A percentile compares a stretch with the other conserved stretches of the same genome.
Evolutionary conservation across 2,888 invertebrate species (phyloP).

Genomic region (Netelia fuscicornis): DNA sequence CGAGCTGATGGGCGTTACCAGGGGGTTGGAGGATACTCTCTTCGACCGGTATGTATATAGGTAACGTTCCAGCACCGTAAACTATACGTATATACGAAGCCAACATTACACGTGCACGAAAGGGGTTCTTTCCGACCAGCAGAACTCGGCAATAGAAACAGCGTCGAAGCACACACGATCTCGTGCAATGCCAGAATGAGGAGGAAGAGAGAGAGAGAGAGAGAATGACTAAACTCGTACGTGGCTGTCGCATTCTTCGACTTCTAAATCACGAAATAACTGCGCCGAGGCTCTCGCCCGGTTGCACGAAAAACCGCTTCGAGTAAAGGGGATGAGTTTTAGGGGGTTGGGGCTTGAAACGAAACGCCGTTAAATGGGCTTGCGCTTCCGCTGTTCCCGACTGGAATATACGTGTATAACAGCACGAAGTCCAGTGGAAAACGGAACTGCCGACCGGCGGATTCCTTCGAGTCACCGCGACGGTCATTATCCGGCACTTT

Average conservation of each 20-base stretch:
- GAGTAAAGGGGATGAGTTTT: constrained; percentile 18
- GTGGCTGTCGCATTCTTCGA: constrained; percentile 68
- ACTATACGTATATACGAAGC: constrained; percentile 15
- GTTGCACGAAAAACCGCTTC: constrained; percentile 9
- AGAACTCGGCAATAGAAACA: constrained; percentile 34
- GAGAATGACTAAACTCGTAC: constrained; percentile 58
- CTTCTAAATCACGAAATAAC: constrained; percentile 74
- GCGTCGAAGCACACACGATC: constrained; percentile 24
- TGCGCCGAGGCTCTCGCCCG: constrained; percentile 41
- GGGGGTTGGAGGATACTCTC: constrained; percentile 43
- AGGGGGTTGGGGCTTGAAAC: constrained; percentile 36
- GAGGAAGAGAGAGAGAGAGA: constrained; percentile 40
- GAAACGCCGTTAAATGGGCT: constrained; percentile 62
- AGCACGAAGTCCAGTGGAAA: constrained; percentile 39
- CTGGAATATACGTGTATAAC: constrained; percentile 24
- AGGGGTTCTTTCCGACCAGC: constrained; percentile 56
- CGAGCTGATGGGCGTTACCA: constrained; percentile 31
- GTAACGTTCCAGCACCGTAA: constrained; percentile 25
- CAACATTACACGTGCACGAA: constrained; percentile 42
- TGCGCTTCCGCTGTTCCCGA: constrained; percentile 25
- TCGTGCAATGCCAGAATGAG: constrained; percentile 27
- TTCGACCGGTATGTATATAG: constrained; percentile 34
- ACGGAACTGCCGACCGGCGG: constrained; percentile 63
- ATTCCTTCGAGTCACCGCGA: constrained; percentile 70
- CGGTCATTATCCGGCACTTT: constrained; percentile 62